Evolutionary conservation across 2,113 vertebrate genomes (phyloP).

Genomic region (Aldabrachelys gigantea): DNA sequence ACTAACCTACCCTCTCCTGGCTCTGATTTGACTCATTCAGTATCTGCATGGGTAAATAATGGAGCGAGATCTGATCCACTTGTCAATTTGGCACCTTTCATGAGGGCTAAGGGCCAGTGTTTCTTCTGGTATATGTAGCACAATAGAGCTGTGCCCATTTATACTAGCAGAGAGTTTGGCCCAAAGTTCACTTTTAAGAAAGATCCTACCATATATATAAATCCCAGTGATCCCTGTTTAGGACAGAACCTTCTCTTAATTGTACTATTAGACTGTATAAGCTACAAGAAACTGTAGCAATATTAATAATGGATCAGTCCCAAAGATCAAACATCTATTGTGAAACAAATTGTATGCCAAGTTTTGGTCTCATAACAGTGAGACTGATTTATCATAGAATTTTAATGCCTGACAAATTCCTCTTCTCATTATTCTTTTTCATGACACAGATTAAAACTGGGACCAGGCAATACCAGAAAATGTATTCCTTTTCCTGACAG

Average conservation of each 20-base stretch:
- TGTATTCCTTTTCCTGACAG: not conserved
- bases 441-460: not conserved
- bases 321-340: not conserved
- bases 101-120: not conserved
- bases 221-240: not conserved
- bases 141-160: not conserved
- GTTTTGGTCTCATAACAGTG: not conserved
- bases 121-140: not conserved
- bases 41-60: not conserved
- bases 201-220: not conserved
- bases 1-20: not conserved
- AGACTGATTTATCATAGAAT: not conserved
- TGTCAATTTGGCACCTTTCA: not conserved
- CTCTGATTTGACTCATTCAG: not conserved
- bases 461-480: not conserved
- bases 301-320: not conserved
- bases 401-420: not conserved
- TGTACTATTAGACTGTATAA: not conserved
- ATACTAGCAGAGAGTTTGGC: too few relatives aligned
- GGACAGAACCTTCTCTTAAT: not conserved
- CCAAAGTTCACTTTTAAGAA: not conserved
- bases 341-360: not conserved
- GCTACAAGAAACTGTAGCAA: conserved; percentile 9
- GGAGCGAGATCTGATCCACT: not conserved
- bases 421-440: not conserved